Evolutionary conservation across 2,113 vertebrate species (phyloP).

Genomic region (Salminus brasiliensis): DNA sequence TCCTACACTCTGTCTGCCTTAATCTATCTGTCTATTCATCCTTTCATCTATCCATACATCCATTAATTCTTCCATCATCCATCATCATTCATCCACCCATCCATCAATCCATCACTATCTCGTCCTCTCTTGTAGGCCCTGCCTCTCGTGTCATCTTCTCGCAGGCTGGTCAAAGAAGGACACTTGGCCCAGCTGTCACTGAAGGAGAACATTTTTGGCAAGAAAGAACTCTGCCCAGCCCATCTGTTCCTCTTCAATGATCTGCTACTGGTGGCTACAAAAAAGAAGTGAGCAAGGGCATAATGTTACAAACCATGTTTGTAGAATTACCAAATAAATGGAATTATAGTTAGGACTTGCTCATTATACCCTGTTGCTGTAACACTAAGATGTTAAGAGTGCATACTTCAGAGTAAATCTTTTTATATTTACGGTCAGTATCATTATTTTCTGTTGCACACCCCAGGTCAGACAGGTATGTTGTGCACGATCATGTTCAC

Average conservation of each 20-base stretch:
- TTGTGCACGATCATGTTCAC: conserved; percentile 50
- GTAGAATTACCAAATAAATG: background rate
- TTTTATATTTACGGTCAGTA: background rate
- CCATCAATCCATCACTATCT: background rate
- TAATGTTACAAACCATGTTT: background rate
- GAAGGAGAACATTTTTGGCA: conserved; percentile 49
- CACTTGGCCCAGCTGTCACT: conserved; percentile 35
- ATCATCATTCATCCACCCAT: too few relatives aligned
- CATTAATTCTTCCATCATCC: too few relatives aligned
- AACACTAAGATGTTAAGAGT: background rate
- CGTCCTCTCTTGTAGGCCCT: conserved; percentile 8
- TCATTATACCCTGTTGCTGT: too few relatives aligned
- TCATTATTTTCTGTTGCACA: background rate
- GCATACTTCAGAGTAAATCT: background rate
- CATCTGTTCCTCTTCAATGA: conserved; percentile 55
- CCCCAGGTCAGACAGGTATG: conserved; percentile 46
- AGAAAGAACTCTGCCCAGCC: conserved; percentile 45
- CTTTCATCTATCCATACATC: too few relatives aligned
- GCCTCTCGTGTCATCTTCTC: conserved; percentile 51
- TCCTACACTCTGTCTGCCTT: too few relatives aligned
- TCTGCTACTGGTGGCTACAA: conserved; percentile 50
- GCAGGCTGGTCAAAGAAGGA: conserved; percentile 49
- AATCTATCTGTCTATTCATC: too few relatives aligned
- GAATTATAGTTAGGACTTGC: too few relatives aligned
- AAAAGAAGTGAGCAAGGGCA: conserved; percentile 40